Evolutionary conservation across 2,888 invertebrate genomes (phyloP).

Genomic region (Limnephilus auricula): DNA sequence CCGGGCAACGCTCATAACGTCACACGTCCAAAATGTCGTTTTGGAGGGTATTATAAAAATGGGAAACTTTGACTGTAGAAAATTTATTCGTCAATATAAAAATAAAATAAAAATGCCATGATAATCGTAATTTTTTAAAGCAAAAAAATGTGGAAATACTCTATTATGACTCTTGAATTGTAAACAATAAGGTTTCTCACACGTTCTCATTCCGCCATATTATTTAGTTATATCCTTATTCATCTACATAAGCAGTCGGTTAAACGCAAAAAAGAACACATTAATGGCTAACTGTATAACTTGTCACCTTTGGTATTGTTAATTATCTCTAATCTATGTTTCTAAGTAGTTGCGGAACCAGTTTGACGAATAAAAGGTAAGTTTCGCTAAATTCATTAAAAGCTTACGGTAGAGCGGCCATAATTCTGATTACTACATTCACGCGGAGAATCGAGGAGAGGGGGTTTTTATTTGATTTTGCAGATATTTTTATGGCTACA

Average conservation of each 20-base stretch:
- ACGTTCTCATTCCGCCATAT: not conserved
- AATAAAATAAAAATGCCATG: too few relatives aligned
- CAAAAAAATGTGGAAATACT: too few relatives aligned
- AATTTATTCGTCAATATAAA: too few relatives aligned
- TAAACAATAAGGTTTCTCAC: not conserved
- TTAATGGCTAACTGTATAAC: constrained; percentile 42
- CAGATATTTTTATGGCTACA: not conserved
- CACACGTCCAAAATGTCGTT: too few relatives aligned
- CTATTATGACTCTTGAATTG: not conserved
- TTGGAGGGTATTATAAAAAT: too few relatives aligned
- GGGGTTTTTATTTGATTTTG: not conserved
- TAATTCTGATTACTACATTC: not conserved
- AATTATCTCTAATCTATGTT: constrained; percentile 29
- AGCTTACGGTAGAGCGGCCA: not conserved
- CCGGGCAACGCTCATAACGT: too few relatives aligned
- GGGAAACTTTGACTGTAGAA: too few relatives aligned
- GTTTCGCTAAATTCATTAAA: constrained; percentile 15
- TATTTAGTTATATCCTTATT: not conserved
- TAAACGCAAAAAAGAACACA: constrained; percentile 6
- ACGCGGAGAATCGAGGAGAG: not conserved
- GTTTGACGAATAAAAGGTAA: constrained; percentile 37
- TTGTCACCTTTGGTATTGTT: constrained; percentile 35
- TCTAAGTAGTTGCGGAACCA: constrained; percentile 32
- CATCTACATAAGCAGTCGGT: not conserved
- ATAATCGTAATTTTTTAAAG: too few relatives aligned